Evolutionary conservation across 2,113 vertebrate species (phyloP), one percentile per base, ranked within the genome.

Genomic region (Entelurus aequoreus): DNA sequence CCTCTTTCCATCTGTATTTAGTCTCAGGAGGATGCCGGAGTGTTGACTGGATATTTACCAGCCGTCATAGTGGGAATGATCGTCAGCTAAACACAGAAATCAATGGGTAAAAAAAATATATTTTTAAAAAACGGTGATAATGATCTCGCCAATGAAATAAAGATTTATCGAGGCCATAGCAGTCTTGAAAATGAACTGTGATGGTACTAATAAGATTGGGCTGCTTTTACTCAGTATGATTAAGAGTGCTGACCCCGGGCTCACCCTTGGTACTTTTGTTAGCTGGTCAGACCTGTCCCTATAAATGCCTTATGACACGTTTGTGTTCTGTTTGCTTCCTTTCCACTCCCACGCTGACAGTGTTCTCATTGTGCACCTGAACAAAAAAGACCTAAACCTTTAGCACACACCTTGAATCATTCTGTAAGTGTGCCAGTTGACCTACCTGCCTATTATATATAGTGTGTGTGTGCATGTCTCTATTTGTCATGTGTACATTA

Each of bases 281-380:
- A 79, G 77, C 67, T 16, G 56, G 66, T 79, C 69, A 62, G 74
- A 85, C 84, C 84, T 85, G 87, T 89, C 82, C 78, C 58, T 55
- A 71, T 86, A 79, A 87, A 89, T 84, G 71, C 78, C 73, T 85
- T 71, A 47, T 83, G 82, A 83, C 87, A 80, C 84, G 68, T 83
- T 77, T 74, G 67, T 67, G 83, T 73, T 65, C 55, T 87, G 84
- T 87, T 88, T 88, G 84, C 86, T 80, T 73, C 71, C 74, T 48
- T 72, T 81, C 64, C 74, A 76, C 81, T 76, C 75, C 71, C 77
- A 56, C 55, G 66, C 69, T 83, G 78, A 82, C 85, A 75, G 67
- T 67, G 76, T 72, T 57, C 76, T 78, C 70, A 79, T 86, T 87
- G 86, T 86, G 68, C 68, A 42, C 46, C 19, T 71, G 76, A 81